Evolutionary conservation across 2,888 invertebrate species (phyloP).

Genomic region (Synergus gifuensis): DNA sequence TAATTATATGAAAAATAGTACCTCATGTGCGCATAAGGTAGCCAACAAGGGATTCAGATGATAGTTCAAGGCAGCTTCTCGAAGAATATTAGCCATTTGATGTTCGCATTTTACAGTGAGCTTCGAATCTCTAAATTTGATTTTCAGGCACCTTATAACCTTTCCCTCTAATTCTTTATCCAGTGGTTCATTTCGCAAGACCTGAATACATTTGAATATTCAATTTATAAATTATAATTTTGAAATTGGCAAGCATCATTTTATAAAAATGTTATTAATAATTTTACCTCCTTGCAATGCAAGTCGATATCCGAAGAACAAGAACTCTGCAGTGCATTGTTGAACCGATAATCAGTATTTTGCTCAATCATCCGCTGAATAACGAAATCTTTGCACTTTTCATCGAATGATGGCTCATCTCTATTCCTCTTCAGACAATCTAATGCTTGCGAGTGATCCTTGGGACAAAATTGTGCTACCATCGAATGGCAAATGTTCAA

Average conservation of each 20-base stretch:
- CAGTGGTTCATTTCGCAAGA: conserved; percentile 68
- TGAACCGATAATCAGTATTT: conserved; percentile 93
- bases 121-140: conserved; percentile 87
- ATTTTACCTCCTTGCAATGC: conserved; percentile 81
- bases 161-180: conserved; percentile 91
- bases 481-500: conserved; percentile 91
- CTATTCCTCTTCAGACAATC: conserved; percentile 89
- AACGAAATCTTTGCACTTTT: conserved; percentile 91
- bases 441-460: conserved; percentile 84
- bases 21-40: conserved; percentile 86
- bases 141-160: conserved; percentile 90
- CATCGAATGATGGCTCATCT: conserved; percentile 88
- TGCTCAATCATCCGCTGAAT: conserved; percentile 93
- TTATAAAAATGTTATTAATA: background rate
- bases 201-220: conserved; percentile 51
- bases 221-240: background rate
- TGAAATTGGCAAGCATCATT: background rate
- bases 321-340: conserved; percentile 89
- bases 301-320: conserved; percentile 91
- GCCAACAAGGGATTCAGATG: conserved; percentile 92
- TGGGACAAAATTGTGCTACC: conserved; percentile 91
- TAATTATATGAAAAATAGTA: conserved; percentile 69
- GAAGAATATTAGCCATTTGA: conserved; percentile 89
- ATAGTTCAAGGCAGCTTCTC: conserved; percentile 94
- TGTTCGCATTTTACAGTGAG: conserved; percentile 88